A percentile compares a stretch with the other conserved stretches of the same genome.
Evolutionary conservation across 2,888 invertebrate species (phyloP).

Genomic region (Oegoconia quadripuncta): DNA sequence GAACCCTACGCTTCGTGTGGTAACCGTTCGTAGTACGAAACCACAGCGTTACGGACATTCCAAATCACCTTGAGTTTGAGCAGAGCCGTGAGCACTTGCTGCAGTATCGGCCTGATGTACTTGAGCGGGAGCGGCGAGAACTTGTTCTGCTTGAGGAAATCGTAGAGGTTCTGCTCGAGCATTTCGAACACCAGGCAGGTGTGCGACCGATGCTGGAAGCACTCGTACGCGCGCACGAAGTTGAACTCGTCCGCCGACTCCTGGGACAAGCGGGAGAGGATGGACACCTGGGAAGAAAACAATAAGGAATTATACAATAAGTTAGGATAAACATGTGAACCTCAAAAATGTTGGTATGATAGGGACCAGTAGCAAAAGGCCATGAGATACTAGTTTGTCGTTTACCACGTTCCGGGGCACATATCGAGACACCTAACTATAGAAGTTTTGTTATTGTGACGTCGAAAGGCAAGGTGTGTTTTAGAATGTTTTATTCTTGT

Average conservation of each 20-base stretch:
- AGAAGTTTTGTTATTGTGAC: too few species aligned
- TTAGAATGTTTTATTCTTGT: too few species aligned
- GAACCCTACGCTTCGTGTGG: too few species aligned
- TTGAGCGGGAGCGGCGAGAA: conserved; percentile 99
- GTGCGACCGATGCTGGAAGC: conserved; percentile 99
- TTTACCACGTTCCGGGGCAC: too few species aligned
- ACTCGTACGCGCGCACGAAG: conserved; percentile 99
- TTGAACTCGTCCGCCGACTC: conserved; percentile 99
- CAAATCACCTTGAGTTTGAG: conserved; percentile 94
- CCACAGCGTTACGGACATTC: too few species aligned
- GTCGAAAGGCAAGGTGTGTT: too few species aligned
- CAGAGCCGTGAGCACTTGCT: conserved; percentile 95
- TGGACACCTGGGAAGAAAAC: conserved; percentile 84
- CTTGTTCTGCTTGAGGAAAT: conserved; percentile 99
- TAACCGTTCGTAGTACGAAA: too few species aligned
- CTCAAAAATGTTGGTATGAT: too few species aligned
- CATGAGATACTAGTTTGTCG: too few species aligned
- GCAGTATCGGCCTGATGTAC: conserved; percentile 98
- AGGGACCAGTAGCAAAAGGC: too few species aligned
- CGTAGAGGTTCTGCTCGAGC: conserved; percentile 99
- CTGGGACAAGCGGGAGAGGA: conserved; percentile 94
- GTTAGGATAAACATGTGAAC: too few species aligned
- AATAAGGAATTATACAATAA: background rate
- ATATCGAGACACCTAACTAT: too few species aligned
- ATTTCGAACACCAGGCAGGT: conserved; percentile 99